These are phyloP conservation scores for Strix aluco DNA, from an alignment of 2,113 vertebrate genomes.

Conservation along the genomic window DNA sequence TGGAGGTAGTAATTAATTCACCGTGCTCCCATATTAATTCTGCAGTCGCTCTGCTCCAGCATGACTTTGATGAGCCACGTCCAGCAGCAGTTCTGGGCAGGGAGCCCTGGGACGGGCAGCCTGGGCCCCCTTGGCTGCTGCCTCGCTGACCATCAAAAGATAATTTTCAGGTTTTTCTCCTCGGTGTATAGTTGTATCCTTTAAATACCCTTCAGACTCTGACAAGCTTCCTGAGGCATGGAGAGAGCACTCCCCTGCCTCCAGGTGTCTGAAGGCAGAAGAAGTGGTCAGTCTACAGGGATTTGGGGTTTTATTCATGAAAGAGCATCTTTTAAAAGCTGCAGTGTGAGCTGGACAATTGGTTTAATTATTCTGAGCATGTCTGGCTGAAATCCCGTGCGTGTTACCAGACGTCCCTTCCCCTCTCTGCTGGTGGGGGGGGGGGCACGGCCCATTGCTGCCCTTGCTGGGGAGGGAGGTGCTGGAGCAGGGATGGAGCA, in stretches of 20 bases:
- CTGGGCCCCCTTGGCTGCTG: constrained; percentile 57
- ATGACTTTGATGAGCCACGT: constrained; percentile 43
- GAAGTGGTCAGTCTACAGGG: neutral
- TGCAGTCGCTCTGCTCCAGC: constrained; percentile 1
- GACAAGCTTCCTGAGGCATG: neutral
- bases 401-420: neutral
- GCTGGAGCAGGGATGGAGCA: neutral
- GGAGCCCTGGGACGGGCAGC: constrained; percentile 75
- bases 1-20: constrained; percentile 73
- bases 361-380: neutral
- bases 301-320: neutral
- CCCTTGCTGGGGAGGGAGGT: rapidly evolving
- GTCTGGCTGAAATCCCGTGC: neutral
- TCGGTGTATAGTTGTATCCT: constrained; percentile 34
- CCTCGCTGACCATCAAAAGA: constrained; percentile 76
- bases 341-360: neutral
- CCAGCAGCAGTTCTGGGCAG: neutral
- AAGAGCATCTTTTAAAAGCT: neutral
- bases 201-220: constrained; percentile 71
- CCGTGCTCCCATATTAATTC: constrained; percentile 73
- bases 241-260: neutral
- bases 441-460: neutral
- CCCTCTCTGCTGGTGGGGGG: neutral
- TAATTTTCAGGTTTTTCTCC: constrained; percentile 73
- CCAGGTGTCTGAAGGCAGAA: neutral